Percentiles rank a stretch among this genome's conserved stretches.
Evolutionary conservation across 1,140 invertebrate genomes (phyloP).

Genomic region (Pararge aegeria): DNA sequence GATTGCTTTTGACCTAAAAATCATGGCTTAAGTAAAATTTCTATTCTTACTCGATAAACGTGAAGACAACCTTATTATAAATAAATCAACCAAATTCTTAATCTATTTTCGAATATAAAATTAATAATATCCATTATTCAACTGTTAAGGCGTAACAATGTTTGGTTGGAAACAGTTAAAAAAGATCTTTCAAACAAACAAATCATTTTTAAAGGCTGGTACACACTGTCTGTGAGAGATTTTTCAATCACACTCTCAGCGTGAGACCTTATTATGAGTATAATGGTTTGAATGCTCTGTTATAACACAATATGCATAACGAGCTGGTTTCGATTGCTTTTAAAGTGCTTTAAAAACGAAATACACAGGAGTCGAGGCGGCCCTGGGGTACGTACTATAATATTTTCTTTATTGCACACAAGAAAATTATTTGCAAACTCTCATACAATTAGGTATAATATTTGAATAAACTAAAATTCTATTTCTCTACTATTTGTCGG

Average conservation of each 20-base stretch:
- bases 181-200: constrained; percentile 30
- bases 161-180: constrained; percentile 1
- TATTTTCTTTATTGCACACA: too few relatives aligned
- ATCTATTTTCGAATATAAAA: constrained; percentile 23
- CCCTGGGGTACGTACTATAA: too few relatives aligned
- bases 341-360: too few relatives aligned
- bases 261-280: constrained; percentile 58
- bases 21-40: too few relatives aligned
- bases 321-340: constrained; percentile 15
- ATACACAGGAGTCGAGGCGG: too few relatives aligned
- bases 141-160: constrained; percentile 23
- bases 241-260: constrained; percentile 66
- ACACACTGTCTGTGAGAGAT: constrained; percentile 31
- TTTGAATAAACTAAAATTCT: too few relatives aligned
- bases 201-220: constrained; percentile 41
- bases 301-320: constrained; percentile 39
- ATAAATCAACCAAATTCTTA: background rate
- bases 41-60: too few relatives aligned
- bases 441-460: too few relatives aligned
- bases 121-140: constrained; percentile 29
- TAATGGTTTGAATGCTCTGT: constrained; percentile 49
- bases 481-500: too few relatives aligned
- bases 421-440: too few relatives aligned
- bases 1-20: too few relatives aligned
- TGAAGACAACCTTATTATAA: too few relatives aligned